A percentile compares a stretch with the other conserved stretches of the same genome.
phyloP scores from a whole-genome alignment of 2,888 invertebrate genomes.

The Venustoraphidia nigricollis region DNA sequence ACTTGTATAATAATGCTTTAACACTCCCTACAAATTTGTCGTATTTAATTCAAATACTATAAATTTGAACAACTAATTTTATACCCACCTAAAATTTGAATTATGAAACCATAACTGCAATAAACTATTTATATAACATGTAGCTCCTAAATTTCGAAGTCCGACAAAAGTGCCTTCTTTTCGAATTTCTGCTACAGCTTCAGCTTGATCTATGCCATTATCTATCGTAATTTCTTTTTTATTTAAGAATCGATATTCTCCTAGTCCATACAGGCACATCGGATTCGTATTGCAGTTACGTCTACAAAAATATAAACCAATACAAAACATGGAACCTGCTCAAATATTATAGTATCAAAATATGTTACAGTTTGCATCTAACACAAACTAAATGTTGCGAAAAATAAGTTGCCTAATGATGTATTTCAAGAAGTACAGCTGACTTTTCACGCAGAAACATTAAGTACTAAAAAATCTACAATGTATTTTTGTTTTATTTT shows the following conservation, averaged over 20 bases:
- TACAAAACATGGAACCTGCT: background rate
- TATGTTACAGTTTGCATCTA: no score
- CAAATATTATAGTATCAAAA: background rate
- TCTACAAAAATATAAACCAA: constrained; percentile 21
- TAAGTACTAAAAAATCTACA: no score
- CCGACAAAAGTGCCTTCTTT: constrained; percentile 36
- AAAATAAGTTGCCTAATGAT: no score
- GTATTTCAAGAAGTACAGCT: no score
- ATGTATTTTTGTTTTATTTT: no score
- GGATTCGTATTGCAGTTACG: constrained; percentile 43
- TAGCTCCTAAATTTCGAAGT: constrained; percentile 45
- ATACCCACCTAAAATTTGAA: constrained; percentile 29
- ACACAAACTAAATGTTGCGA: no score
- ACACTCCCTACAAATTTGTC: no score
- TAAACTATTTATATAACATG: constrained; percentile 48
- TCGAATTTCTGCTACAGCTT: constrained; percentile 23
- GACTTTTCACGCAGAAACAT: no score
- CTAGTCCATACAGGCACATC: constrained; percentile 37
- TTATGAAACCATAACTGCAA: constrained; percentile 49
- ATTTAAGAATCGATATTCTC: constrained; percentile 37
- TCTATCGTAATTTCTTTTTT: constrained; percentile 24
- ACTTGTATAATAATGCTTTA: no score
- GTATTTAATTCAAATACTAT: no score
- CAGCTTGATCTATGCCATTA: constrained; percentile 22
- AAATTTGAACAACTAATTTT: background rate